Base-by-base conservation (phyloP, 2,797 vertebrate species). In the Sciaenops ocellatus region DNA sequence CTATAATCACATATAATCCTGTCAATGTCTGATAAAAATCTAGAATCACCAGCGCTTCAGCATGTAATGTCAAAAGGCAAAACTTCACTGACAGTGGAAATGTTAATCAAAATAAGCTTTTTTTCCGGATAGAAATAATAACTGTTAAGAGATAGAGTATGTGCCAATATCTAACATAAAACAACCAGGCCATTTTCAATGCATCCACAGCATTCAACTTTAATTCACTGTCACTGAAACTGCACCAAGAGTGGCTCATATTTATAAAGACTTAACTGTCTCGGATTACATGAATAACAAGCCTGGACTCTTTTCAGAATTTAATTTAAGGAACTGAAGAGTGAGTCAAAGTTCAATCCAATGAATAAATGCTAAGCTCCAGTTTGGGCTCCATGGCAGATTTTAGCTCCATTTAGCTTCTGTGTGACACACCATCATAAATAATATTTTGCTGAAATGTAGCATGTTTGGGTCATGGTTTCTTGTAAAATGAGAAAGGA, bases 211-310 rank as follows among this genome's bases (percentile, higher is more conserved):
- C 62, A 79, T 81, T 13, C 82, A 41, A 69, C 41, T 76, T 76
- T 57, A 62, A 76, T 83, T 76, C 73, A 73, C 48, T 79, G 38
- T 56, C 46, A 54, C 26, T 70, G 74, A 34, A 59, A 47, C 34
- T 52, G 69, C 56, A 65, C 54, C 56, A 79, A 16, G 5, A 88
- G 60, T 51, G 50, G 22, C 34, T 78, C 42, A 59, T 52, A 70
- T 63, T 79, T 51, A 79, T 70, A 85, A 72, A 63, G 64, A 56
- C 57, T 79, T 79, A 81, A 81, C 65, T 68, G 51, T 77, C 54
- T 48, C 6, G 8, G 70, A 84, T 78, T 81, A 69, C 54, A 84
- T 59, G 22, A 82, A 86, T 67, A 82, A 76, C 55, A 76, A 66
- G 50, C 44, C 30, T 47, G 65, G 61, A 56, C 60, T 67, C 64